phyloP scores from a whole-genome alignment of 2,888 invertebrate species.

The Troides helena region DNA sequence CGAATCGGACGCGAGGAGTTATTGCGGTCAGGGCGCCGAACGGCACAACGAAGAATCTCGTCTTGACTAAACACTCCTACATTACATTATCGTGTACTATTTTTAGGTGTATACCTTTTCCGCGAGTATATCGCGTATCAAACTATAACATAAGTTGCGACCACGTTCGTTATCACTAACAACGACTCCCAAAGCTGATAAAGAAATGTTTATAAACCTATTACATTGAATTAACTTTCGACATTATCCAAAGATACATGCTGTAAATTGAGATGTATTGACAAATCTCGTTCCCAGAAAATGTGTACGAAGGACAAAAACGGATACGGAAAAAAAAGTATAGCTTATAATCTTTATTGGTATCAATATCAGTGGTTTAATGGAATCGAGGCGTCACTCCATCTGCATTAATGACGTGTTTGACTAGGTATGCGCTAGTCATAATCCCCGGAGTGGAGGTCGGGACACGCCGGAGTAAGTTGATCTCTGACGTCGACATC shows the following conservation, averaged over 20 bases:
- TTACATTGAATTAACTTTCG: not conserved
- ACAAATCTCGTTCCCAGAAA: slow-evolving; percentile 30
- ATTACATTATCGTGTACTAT: too few relatives aligned
- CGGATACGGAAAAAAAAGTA: slow-evolving; percentile 34
- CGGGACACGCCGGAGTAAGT: slow-evolving; percentile 53
- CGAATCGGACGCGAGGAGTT: slow-evolving; percentile 57
- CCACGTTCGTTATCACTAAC: not conserved
- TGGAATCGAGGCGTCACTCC: slow-evolving; percentile 61
- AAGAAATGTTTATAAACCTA: not conserved
- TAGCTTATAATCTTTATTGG: slow-evolving; percentile 56
- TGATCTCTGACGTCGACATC: too few relatives aligned
- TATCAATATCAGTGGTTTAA: slow-evolving; percentile 58
- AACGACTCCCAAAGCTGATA: not conserved
- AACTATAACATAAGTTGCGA: not conserved
- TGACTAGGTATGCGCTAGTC: slow-evolving; percentile 51
- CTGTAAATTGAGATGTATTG: slow-evolving; percentile 18
- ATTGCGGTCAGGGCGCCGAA: slow-evolving; percentile 38
- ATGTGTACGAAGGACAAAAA: slow-evolving; percentile 27
- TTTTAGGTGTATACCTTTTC: too few relatives aligned
- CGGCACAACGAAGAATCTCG: too few relatives aligned
- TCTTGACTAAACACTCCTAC: too few relatives aligned
- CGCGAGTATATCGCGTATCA: not conserved
- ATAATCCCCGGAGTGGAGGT: slow-evolving; percentile 62
- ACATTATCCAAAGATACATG: slow-evolving; percentile 7
- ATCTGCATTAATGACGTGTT: slow-evolving; percentile 59